Conservation (phyloP, 2,888 invertebrate species). For the Dichetophora obliterata region DNA sequence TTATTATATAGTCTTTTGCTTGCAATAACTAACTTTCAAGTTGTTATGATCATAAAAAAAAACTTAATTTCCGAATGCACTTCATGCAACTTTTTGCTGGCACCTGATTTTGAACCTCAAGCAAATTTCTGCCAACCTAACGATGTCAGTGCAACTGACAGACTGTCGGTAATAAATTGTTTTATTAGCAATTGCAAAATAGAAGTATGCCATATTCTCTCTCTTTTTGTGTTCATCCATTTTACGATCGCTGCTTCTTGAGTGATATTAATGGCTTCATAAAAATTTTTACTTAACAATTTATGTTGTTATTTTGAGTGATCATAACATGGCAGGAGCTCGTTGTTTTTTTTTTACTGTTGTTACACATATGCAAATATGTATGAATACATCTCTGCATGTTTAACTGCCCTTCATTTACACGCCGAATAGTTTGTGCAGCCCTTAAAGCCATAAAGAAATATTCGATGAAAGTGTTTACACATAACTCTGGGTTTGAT, state of each 20-base stretch:
- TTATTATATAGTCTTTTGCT: slow-evolving; percentile 16
- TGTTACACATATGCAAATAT: not conserved
- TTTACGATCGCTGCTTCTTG: slow-evolving; percentile 43
- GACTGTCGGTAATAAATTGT: not conserved
- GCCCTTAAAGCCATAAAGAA: slow-evolving; percentile 41
- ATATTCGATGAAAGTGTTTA: not conserved
- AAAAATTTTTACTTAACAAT: slow-evolving; percentile 61
- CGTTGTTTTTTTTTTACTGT: not conserved
- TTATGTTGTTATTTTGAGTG: slow-evolving; percentile 45
- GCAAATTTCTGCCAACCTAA: slow-evolving; percentile 35
- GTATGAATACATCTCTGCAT: not conserved
- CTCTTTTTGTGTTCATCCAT: slow-evolving; percentile 21
- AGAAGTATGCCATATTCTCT: slow-evolving; percentile 47
- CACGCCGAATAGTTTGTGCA: slow-evolving; percentile 31
- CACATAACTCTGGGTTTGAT: no score
- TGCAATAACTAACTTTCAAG: slow-evolving; percentile 10
- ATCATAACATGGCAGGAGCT: not conserved
- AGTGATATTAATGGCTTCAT: slow-evolving; percentile 65
- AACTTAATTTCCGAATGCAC: not conserved
- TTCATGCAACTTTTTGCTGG: no score
- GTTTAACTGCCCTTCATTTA: slow-evolving; percentile 35
- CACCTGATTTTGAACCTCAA: no score
- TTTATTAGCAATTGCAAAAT: slow-evolving; percentile 45
- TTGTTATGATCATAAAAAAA: slow-evolving; percentile 3
- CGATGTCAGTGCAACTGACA: not conserved